Conservation (phyloP, 2,888 invertebrate genomes). For the Coenonympha glycerion region DNA sequence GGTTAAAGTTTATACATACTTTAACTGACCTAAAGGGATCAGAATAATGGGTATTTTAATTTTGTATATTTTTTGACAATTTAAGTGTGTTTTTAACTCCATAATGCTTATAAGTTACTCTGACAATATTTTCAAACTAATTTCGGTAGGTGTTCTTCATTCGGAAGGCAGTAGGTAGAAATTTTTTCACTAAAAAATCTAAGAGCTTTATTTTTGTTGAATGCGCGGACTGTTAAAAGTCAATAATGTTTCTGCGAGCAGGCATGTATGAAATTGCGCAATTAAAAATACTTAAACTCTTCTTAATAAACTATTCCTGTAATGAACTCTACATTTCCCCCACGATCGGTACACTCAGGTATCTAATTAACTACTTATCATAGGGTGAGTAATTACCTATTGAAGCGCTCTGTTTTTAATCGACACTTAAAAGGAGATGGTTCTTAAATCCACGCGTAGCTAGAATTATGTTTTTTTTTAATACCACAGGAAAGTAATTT, state of each 20-base stretch:
- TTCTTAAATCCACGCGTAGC: not conserved
- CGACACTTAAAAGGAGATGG: conserved; percentile 6
- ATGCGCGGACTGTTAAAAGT: not conserved
- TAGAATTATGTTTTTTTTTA: not conserved
- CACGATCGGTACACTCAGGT: conserved; percentile 5
- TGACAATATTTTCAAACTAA: no score
- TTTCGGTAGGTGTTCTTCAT: no score
- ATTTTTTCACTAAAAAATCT: no score
- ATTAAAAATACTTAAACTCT: conserved; percentile 3
- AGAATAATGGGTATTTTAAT: no score
- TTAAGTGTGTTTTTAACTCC: no score
- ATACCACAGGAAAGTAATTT: no score
- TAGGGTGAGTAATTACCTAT: conserved; percentile 10
- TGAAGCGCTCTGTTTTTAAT: conserved; percentile 1
- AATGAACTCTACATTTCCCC: conserved; percentile 8
- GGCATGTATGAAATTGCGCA: conserved; percentile 3
- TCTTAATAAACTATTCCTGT: conserved; percentile 9
- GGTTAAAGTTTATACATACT: no score
- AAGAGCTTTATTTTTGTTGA: not conserved
- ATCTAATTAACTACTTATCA: conserved; percentile 7
- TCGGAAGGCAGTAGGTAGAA: no score
- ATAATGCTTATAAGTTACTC: no score
- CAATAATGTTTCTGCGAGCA: not conserved
- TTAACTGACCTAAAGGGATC: no score
- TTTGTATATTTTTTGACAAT: no score